Base-by-base conservation (phyloP, 92 coral and sea anemone species). In the Hydrozoanthus gracilis region DNA sequence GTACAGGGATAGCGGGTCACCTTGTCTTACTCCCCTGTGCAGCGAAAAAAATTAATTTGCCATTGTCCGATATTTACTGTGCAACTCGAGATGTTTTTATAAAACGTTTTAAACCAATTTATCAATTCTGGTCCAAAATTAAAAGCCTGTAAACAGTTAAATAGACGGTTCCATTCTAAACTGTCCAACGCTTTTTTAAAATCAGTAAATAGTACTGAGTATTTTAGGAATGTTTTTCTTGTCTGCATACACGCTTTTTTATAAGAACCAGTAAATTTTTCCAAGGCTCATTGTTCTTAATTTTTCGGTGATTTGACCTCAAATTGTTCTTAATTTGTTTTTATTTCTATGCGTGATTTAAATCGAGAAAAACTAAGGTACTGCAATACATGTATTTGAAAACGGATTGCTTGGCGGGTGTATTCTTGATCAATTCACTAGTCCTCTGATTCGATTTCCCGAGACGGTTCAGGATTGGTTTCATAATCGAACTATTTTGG, bases 101-200 rank as follows among this genome's bases (percentile, higher is more conserved):
- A 65, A 67, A 82, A 68, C 4, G 76, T 82, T 66, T 48, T 67
- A 45, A 82, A 46, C 86, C 86, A 82, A 15, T 50, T n/a, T 8
- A 82, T 62, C 56, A 67, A 47, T 12, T 68, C 77, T 2, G 61
- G 73, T 49, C 86, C 86, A 48, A 82, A 82, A 66, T 49, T 48
- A 82, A 67, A 82, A n/a, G 64, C 7, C 48, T 82, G 60, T 16
- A 82, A 54, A 9, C 62, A 82, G 66, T 82, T 65, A 39, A 82
- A 68, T n/a, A 82, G 44, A 82, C 7, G 67, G 61, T 47, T 51
- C 86, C 86, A 66, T 62, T 80, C 86, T 64, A 80, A 46, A 47
- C 69, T 62, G 4, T 62, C 69, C 6, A 62, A 62, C 6, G 27
- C 69, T 27, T 62, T 62, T 62, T 62, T 56, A 14, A 82, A 65